A percentile compares a stretch with the other conserved stretches of the same genome.
These are phyloP conservation scores for Aleiodes leptofemur DNA, from an alignment of 2,888 invertebrate species.

Conservation along the genomic window DNA sequence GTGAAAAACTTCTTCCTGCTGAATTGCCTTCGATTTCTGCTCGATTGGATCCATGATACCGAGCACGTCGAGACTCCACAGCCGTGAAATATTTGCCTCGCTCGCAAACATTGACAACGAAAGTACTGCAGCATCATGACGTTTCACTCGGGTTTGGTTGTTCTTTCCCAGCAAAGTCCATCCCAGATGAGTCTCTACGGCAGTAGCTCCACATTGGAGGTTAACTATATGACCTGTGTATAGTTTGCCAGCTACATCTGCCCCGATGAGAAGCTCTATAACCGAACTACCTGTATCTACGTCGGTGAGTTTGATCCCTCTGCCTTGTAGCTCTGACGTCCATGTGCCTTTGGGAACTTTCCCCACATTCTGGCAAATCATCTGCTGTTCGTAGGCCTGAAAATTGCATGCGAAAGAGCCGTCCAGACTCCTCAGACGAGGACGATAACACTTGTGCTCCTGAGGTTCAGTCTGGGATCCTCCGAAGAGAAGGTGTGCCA, in stretches of 20 bases:
- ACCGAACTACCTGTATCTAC: constrained; percentile 22
- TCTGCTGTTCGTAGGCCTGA: neutral
- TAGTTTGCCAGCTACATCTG: constrained; percentile 59
- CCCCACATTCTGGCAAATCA: no score
- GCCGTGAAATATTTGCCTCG: constrained; percentile 56
- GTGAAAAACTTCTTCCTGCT: constrained; percentile 54
- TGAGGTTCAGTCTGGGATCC: constrained; percentile 46
- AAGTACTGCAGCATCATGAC: constrained; percentile 41
- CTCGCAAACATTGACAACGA: constrained; percentile 49
- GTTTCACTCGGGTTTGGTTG: constrained; percentile 36
- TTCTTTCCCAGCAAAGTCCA: constrained; percentile 61
- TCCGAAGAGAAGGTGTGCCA: constrained; percentile 58
- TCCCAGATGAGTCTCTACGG: constrained; percentile 59
- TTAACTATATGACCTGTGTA: constrained; percentile 53
- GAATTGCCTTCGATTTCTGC: constrained; percentile 53
- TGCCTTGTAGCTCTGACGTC: constrained; percentile 47
- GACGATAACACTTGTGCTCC: constrained; percentile 48
- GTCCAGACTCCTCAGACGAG: constrained; percentile 49
- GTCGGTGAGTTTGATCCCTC: constrained; percentile 42
- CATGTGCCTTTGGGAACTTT: constrained; percentile 27
- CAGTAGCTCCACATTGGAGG: constrained; percentile 58
- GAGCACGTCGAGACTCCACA: constrained; percentile 65
- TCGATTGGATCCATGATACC: constrained; percentile 65
- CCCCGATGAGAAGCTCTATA: constrained; percentile 58
- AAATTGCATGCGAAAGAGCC: constrained; percentile 52